Conservation (phyloP, 2,888 invertebrate species). For the Tupiocoris notatus region DNA sequence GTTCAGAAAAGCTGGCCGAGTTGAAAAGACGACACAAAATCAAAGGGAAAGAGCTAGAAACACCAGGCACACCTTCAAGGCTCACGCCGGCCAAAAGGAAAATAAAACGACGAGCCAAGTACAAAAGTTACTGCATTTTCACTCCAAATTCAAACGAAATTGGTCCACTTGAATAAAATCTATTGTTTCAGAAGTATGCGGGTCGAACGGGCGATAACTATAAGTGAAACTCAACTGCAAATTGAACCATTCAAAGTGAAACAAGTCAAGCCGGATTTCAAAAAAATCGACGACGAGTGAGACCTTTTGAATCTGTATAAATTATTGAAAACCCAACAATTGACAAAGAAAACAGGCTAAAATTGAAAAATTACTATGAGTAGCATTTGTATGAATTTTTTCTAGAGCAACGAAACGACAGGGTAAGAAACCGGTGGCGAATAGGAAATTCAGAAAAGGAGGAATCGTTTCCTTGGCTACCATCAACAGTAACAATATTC, state of each 20-base stretch:
- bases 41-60: conserved; percentile 49
- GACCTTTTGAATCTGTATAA: no score
- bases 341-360: neutral
- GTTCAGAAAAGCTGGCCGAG: conserved; percentile 63
- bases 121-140: no score
- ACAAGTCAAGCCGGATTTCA: conserved; percentile 30
- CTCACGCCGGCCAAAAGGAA: conserved; percentile 51
- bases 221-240: conserved; percentile 16
- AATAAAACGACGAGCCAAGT: conserved; percentile 48
- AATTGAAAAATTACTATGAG: neutral
- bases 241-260: conserved; percentile 26
- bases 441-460: conserved; percentile 60
- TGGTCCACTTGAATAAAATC: no score
- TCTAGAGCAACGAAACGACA: conserved; percentile 5
- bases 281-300: conserved; percentile 35
- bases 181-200: conserved; percentile 15
- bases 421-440: neutral
- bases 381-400: neutral
- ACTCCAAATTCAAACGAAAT: no score
- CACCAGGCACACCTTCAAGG: conserved; percentile 50
- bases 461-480: conserved; percentile 62
- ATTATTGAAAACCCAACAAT: neutral
- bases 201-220: conserved; percentile 18
- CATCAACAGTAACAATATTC: conserved; percentile 42
- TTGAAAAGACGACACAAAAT: conserved; percentile 51